Percentiles rank a stretch among this genome's conserved stretches.
phyloP scores from a whole-genome alignment of 2,888 invertebrate genomes.

The Pachydiplax longipennis region DNA sequence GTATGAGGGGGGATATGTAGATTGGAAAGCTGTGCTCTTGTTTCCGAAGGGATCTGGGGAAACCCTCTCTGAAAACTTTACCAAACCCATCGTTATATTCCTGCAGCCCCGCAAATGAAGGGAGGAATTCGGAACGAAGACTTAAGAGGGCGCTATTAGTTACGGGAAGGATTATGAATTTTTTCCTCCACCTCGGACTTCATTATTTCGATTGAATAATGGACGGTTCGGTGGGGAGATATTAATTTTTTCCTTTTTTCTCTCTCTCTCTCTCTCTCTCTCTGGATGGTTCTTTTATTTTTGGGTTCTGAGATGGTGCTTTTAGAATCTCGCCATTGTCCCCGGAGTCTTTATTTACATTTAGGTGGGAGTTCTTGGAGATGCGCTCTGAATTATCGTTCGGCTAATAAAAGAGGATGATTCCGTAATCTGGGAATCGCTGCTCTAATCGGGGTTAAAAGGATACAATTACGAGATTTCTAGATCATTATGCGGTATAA shows the following conservation, averaged over 20 bases:
- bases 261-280: no score
- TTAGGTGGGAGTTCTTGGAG: no score
- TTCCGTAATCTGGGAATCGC: no score
- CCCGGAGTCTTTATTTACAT: no score
- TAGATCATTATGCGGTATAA: no score
- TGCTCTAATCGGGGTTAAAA: no score
- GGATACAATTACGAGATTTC: no score
- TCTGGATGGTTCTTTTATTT: no score
- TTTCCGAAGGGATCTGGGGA: conserved; percentile 18
- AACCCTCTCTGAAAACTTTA: conserved; percentile 14
- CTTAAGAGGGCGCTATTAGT: background rate
- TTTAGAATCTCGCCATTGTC: no score
- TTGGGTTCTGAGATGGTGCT: no score
- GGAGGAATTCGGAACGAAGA: conserved; percentile 14
- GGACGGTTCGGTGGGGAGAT: background rate
- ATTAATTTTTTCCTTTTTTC: background rate
- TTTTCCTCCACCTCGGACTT: background rate
- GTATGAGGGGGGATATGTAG: conserved; percentile 25
- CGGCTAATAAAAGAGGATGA: no score
- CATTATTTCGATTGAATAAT: background rate
- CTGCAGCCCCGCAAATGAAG: background rate
- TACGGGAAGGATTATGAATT: background rate
- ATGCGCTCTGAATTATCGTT: no score
- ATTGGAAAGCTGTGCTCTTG: conserved; percentile 42
- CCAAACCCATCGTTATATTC: conserved; percentile 24